Evolutionary conservation across 2,888 invertebrate genomes (phyloP).

Genomic region (Antheraea yamamai): DNA sequence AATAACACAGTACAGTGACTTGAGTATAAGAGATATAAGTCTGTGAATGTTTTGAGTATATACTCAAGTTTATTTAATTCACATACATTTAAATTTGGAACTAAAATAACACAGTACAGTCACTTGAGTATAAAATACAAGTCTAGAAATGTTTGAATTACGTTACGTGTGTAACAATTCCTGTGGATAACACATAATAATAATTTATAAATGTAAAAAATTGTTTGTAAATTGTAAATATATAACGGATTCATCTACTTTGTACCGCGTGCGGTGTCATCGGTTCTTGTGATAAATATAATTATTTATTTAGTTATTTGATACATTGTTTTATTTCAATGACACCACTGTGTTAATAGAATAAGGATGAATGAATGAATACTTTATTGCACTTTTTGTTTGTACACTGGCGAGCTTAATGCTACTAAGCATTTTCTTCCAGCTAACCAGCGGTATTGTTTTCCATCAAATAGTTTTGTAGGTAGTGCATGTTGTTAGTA

Average conservation of each 20-base stretch:
- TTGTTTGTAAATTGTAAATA: conserved; percentile 43
- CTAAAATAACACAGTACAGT: background rate
- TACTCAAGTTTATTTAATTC: background rate
- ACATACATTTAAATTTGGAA: too few relatives aligned
- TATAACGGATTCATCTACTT: conserved; percentile 32
- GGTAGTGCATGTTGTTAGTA: too few relatives aligned
- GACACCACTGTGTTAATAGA: too few relatives aligned
- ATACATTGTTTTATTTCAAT: conserved; percentile 31
- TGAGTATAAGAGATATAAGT: too few relatives aligned
- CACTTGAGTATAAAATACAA: background rate
- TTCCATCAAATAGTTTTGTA: too few relatives aligned
- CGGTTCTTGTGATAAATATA: conserved; percentile 46
- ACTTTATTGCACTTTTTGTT: too few relatives aligned
- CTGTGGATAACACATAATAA: background rate
- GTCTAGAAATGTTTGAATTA: background rate
- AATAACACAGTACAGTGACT: background rate
- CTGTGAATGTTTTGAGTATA: background rate
- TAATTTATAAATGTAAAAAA: conserved; percentile 32
- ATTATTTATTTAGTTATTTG: conserved; percentile 41
- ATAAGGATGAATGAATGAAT: too few relatives aligned
- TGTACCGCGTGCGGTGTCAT: conserved; percentile 39
- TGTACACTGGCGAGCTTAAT: too few relatives aligned
- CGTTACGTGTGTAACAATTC: background rate
- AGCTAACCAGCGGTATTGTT: too few relatives aligned
- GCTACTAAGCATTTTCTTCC: too few relatives aligned